Evolutionary conservation across 2,113 vertebrate genomes (phyloP).

Genomic region (Plectropomus leopardus): DNA sequence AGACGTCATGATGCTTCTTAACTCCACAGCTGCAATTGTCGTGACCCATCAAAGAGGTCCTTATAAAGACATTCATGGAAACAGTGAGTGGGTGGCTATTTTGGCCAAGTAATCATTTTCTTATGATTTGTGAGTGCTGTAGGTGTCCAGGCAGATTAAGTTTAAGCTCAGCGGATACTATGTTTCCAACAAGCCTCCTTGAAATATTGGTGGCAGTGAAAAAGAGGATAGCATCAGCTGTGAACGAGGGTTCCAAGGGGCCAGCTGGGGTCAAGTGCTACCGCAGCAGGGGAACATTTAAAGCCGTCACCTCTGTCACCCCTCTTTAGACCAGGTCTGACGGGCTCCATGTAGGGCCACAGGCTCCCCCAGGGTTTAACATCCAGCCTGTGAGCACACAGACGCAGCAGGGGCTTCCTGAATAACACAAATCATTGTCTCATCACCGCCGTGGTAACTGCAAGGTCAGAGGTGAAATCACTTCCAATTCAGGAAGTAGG

Average conservation of each 20-base stretch:
- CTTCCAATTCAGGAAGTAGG: conserved; percentile 48
- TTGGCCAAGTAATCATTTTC: not conserved
- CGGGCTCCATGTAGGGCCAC: not conserved
- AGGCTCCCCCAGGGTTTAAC: conserved; percentile 22
- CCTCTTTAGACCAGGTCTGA: conserved; percentile 20
- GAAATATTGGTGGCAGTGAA: conserved; percentile 13
- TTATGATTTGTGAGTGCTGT: conserved; percentile 20
- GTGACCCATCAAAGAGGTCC: not conserved
- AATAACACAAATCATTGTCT: conserved; percentile 61
- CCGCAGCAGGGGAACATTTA: conserved; percentile 48
- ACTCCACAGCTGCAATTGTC: not conserved
- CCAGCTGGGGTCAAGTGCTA: conserved; percentile 53
- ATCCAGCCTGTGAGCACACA: conserved; percentile 34
- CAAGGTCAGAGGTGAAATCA: conserved; percentile 56
- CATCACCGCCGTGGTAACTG: not conserved
- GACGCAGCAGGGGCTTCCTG: conserved; percentile 40
- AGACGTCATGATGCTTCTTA: not conserved
- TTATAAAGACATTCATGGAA: conserved; percentile 3
- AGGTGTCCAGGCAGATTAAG: not conserved
- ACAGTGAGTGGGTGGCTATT: conserved; percentile 9
- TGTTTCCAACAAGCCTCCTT: not conserved
- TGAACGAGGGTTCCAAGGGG: not conserved
- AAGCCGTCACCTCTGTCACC: conserved; percentile 6
- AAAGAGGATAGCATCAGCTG: conserved; percentile 20
- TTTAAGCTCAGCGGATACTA: not conserved